A percentile compares a stretch with the other conserved stretches of the same genome.
Evolutionary conservation across 2,888 invertebrate species (phyloP).

Genomic region (Spisula solida): DNA sequence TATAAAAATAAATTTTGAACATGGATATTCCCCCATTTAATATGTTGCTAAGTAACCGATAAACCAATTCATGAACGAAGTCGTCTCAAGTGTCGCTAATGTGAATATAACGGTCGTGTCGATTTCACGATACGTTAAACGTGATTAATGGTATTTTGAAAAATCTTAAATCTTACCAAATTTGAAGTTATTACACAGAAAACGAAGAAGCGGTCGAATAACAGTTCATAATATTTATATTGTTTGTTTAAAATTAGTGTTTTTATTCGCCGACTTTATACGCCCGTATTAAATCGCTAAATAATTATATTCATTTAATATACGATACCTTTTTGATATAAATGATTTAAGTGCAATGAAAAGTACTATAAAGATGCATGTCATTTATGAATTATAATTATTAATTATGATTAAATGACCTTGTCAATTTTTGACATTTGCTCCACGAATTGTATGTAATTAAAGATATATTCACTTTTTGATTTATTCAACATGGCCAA

Average conservation of each 20-base stretch:
- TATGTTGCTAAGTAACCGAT: constrained; percentile 50
- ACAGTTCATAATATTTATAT: neutral
- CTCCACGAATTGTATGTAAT: too few species aligned
- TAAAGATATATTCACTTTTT: too few species aligned
- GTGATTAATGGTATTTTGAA: neutral
- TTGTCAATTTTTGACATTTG: too few species aligned
- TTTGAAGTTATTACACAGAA: neutral
- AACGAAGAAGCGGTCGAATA: neutral
- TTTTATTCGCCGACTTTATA: constrained; percentile 6
- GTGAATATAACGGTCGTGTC: constrained; percentile 49
- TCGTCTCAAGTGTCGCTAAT: constrained; percentile 47
- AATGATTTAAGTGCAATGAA: neutral
- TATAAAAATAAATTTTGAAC: constrained; percentile 50
- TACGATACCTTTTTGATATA: neutral
- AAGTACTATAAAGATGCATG: neutral
- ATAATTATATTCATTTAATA: neutral
- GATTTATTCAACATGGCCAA: too few species aligned
- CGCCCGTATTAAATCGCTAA: neutral
- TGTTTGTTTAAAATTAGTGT: neutral
- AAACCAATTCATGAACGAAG: constrained; percentile 37
- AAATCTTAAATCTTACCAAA: neutral
- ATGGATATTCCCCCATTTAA: constrained; percentile 38
- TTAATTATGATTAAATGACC: neutral
- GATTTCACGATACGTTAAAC: constrained; percentile 38
- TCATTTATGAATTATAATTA: neutral